phyloP scores from a whole-genome alignment of 2,113 vertebrate species.

The Rhipidura dahli region DNA sequence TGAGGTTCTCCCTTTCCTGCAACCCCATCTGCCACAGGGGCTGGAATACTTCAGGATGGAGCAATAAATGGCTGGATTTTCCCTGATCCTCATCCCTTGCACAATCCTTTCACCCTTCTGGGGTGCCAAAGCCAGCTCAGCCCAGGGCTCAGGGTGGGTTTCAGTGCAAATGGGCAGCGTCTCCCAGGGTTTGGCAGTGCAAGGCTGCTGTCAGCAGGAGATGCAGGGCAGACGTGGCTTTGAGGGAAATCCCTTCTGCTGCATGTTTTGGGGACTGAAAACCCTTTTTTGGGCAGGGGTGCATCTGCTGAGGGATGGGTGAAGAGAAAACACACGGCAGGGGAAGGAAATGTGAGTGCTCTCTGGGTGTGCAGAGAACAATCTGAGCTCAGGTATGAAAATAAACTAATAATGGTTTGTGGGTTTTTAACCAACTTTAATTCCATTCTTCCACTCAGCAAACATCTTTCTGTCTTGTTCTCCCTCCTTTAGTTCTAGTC shows the following conservation, averaged over 20 bases:
- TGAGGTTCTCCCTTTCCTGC: not conserved
- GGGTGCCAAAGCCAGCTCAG: not conserved
- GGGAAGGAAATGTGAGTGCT: not conserved
- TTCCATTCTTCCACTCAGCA: not conserved
- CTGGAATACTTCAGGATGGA: not conserved
- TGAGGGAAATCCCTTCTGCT: not conserved
- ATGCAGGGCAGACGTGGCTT: not conserved
- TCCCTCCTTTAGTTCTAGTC: not conserved
- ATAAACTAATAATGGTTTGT: fast-evolving
- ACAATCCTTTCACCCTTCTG: not conserved
- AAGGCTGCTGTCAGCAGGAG: not conserved
- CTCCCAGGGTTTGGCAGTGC: not conserved
- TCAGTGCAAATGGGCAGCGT: not conserved
- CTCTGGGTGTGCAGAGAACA: not conserved
- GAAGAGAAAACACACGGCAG: not conserved
- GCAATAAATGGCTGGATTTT: not conserved
- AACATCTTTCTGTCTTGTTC: not conserved
- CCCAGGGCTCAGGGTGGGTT: not conserved
- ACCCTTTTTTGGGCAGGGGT: not conserved
- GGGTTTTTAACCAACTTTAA: not conserved
- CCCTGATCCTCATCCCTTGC: not conserved
- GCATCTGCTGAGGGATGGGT: not conserved
- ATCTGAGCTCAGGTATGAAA: not conserved
- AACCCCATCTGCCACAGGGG: not conserved
- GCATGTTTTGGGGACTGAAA: not conserved